These are phyloP conservation scores for Schizaphis graminum DNA, from an alignment of 2,888 invertebrate species.

Conservation along the genomic window DNA sequence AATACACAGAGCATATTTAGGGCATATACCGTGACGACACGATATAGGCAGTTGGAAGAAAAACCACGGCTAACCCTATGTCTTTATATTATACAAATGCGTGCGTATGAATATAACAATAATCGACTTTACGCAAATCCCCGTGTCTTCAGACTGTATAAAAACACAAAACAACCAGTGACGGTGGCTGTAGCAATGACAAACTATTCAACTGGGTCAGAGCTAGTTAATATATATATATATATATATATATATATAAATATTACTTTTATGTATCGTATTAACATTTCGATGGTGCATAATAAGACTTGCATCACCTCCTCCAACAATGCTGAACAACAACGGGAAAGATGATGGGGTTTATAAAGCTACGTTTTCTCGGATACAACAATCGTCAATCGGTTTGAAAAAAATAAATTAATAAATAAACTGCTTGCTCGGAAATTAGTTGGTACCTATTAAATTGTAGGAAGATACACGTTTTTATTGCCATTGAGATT, in stretches of 20 bases:
- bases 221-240: not conserved
- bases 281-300: not conserved
- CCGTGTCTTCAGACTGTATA: conserved; percentile 11
- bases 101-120: not conserved
- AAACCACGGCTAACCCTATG: not conserved
- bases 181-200: not conserved
- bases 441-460: not conserved
- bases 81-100: not conserved
- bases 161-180: not conserved
- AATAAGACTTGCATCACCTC: not conserved
- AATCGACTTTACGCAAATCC: conserved; percentile 31
- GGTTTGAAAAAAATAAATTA: not conserved
- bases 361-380: not conserved
- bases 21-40: not conserved
- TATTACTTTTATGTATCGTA: not conserved
- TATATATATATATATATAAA: not conserved
- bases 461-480: not conserved
- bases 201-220: not conserved
- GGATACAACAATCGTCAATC: not conserved
- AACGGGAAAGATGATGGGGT: not conserved
- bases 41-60: not conserved
- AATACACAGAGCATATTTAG: not conserved
- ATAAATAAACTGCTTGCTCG: not conserved
- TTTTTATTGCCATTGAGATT: not conserved
- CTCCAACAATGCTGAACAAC: not conserved